Conservation (phyloP, 2,888 invertebrate genomes). For the Dioctria linearis region DNA sequence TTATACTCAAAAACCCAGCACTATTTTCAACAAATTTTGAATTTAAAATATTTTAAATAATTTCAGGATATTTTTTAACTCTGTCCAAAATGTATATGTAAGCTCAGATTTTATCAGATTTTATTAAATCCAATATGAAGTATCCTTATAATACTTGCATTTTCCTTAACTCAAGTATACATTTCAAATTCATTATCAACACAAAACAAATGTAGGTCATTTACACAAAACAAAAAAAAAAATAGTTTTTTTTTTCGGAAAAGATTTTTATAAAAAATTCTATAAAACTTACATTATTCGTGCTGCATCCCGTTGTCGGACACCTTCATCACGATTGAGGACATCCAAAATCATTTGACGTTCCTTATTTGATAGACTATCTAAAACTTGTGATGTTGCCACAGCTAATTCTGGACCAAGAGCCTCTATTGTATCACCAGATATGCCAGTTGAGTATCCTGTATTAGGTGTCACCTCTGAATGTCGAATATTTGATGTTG, state of each 20-base stretch:
- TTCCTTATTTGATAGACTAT: conserved; percentile 70
- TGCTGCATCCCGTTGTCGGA: conserved; percentile 73
- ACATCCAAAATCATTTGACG: conserved; percentile 74
- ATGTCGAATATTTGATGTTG: conserved; percentile 62
- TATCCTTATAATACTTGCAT: neutral
- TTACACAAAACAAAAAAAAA: conserved; percentile 6
- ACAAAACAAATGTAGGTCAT: conserved; percentile 55
- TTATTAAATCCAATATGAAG: too few species aligned
- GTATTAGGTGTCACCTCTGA: conserved; percentile 51
- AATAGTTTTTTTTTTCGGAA: neutral
- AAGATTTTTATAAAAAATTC: conserved; percentile 8
- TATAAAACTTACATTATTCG: conserved; percentile 73
- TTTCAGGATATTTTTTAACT: too few species aligned
- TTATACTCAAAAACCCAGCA: too few species aligned
- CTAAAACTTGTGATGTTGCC: conserved; percentile 68
- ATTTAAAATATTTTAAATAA: too few species aligned
- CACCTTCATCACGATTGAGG: conserved; percentile 73
- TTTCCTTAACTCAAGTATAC: neutral
- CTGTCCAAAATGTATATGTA: too few species aligned
- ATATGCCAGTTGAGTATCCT: conserved; percentile 64
- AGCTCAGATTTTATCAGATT: too few species aligned
- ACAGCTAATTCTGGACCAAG: conserved; percentile 68
- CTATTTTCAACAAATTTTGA: too few species aligned
- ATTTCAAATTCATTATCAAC: conserved; percentile 1
- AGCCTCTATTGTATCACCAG: conserved; percentile 66